These are phyloP conservation scores for Mesocricetus auratus DNA, from an alignment of 2,113 vertebrate genomes.

Conservation along the genomic window DNA sequence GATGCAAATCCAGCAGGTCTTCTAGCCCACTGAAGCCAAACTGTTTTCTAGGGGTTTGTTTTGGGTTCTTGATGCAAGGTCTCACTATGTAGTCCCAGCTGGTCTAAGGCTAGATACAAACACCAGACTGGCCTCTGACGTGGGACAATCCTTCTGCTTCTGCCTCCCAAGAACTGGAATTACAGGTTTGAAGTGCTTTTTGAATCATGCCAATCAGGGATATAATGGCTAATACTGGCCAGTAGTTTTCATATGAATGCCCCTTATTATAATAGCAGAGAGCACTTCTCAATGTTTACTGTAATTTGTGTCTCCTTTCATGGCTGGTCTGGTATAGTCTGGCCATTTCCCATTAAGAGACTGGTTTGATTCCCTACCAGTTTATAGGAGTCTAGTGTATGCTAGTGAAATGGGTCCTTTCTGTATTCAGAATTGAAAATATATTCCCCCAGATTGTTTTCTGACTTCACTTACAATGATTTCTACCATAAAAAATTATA, in stretches of 20 bases:
- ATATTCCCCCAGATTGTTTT: slow-evolving; percentile 18
- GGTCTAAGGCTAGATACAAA: background rate
- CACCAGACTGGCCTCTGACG: background rate
- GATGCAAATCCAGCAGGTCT: background rate
- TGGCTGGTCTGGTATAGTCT: background rate
- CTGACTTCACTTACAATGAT: background rate
- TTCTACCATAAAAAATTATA: slow-evolving; percentile 52
- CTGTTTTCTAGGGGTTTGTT: background rate
- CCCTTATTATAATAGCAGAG: background rate
- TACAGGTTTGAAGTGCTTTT: background rate
- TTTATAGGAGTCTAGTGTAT: background rate
- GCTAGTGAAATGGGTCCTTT: slow-evolving; percentile 32
- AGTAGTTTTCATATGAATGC: slow-evolving; percentile 10
- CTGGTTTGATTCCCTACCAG: slow-evolving; percentile 14
- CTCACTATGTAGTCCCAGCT: background rate
- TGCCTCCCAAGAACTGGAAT: background rate
- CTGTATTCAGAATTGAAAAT: slow-evolving; percentile 41
- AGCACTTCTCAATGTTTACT: background rate
- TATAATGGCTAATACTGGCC: background rate
- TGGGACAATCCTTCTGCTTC: background rate
- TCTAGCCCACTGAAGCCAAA: background rate
- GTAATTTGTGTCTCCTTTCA: slow-evolving; percentile 30
- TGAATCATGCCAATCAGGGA: background rate
- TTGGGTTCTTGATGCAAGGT: background rate
- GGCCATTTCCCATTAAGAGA: background rate